Conservation (phyloP, 2,888 invertebrate genomes). For the Sclerodermus sp. region DNA sequence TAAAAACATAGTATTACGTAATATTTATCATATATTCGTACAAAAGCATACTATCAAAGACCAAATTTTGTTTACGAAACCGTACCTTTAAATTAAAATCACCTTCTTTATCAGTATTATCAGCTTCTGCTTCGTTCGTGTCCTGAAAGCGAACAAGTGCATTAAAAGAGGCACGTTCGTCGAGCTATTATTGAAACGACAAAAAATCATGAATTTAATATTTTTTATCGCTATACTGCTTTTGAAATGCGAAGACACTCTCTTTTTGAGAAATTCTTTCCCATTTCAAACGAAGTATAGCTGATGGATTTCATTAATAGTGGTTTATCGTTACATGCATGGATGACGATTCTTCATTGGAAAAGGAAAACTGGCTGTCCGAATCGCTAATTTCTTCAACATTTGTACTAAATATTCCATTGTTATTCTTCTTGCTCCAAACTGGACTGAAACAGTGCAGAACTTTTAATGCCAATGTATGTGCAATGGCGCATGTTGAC, state of each 20-base stretch:
- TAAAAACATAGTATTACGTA: background rate
- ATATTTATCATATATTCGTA: background rate
- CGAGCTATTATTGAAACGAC: too few relatives aligned
- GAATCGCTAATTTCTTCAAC: conserved; percentile 53
- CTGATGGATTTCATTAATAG: background rate
- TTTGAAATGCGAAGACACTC: too few relatives aligned
- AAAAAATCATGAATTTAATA: too few relatives aligned
- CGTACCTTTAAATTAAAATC: conserved; percentile 54
- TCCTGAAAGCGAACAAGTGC: conserved; percentile 33
- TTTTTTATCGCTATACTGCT: too few relatives aligned
- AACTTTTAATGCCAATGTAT: conserved; percentile 34
- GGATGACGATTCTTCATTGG: conserved; percentile 52
- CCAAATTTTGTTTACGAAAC: too few relatives aligned
- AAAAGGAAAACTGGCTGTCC: conserved; percentile 55
- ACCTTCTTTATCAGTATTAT: conserved; percentile 50
- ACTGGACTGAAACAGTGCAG: conserved; percentile 52
- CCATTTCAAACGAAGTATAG: background rate
- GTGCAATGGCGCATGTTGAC: conserved; percentile 1
- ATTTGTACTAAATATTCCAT: conserved; percentile 48
- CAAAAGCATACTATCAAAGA: background rate
- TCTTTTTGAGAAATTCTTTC: too few relatives aligned
- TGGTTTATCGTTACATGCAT: conserved; percentile 40
- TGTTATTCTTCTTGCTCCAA: conserved; percentile 55
- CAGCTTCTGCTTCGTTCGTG: conserved; percentile 45
- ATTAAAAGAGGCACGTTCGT: too few relatives aligned